Conservation (phyloP, 2,113 vertebrate genomes). For the Sula dactylatra region DNA sequence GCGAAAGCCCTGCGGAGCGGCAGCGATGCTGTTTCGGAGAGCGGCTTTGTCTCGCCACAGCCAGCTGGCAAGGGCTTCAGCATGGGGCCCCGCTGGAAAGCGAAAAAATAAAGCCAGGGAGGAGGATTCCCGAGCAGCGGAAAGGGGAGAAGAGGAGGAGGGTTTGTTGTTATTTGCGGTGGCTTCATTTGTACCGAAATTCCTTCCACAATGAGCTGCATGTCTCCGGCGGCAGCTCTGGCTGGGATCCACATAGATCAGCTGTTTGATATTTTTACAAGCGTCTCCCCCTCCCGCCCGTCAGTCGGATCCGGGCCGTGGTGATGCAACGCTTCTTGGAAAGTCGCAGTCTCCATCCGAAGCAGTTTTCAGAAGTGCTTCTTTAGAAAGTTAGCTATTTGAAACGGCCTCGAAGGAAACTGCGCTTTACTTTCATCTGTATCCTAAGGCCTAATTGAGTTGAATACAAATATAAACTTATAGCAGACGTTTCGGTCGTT, state of each 20-base stretch:
- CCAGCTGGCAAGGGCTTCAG: neutral
- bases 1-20: neutral
- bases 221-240: neutral
- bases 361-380: neutral
- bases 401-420: neutral
- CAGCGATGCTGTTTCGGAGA: neutral
- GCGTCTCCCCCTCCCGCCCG: neutral
- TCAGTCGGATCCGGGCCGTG: neutral
- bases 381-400: neutral
- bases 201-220: neutral
- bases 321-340: neutral
- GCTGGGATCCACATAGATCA: neutral
- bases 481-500: conserved; percentile 59
- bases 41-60: neutral
- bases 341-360: neutral
- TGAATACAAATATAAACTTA: conserved; percentile 68
- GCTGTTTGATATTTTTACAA: neutral
- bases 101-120: accelerated
- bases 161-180: neutral
- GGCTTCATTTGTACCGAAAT: neutral
- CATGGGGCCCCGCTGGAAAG: neutral
- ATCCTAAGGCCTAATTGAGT: conserved; percentile 67
- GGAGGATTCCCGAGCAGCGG: neutral
- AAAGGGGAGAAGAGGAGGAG: neutral
- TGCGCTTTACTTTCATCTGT: conserved; percentile 21